Evolutionary conservation across 2,888 invertebrate species (phyloP).

Genomic region (Biston stratarius): DNA sequence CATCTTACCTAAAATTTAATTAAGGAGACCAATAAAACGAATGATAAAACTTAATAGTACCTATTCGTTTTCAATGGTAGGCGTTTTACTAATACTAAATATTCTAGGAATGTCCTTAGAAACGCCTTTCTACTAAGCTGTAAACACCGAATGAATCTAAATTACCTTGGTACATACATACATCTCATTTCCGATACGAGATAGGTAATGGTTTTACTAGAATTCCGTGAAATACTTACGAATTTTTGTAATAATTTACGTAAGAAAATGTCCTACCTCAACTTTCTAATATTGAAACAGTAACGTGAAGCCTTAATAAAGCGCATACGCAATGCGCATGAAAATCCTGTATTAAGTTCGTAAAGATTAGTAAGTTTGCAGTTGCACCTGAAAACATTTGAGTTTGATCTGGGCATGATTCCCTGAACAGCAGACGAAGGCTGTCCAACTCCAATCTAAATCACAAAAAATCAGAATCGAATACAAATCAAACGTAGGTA

Average conservation of each 20-base stretch:
- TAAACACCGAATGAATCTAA: constrained; percentile 10
- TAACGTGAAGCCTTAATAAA: too few species aligned
- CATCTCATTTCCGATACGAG: neutral
- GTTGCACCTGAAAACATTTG: too few species aligned
- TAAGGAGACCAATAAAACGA: neutral
- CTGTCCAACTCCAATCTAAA: neutral
- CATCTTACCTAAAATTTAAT: too few species aligned
- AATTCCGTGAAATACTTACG: constrained; percentile 1
- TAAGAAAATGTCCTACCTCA: too few species aligned
- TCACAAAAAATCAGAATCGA: neutral
- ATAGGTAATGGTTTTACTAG: neutral
- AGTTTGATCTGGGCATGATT: too few species aligned
- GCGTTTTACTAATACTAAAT: neutral
- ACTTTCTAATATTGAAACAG: too few species aligned
- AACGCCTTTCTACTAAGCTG: constrained; percentile 1
- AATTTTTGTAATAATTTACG: neutral
- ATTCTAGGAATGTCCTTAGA: neutral
- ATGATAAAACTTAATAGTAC: neutral
- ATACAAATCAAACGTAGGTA: neutral
- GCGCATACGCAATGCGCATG: too few species aligned
- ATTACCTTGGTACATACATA: neutral
- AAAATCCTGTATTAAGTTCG: too few species aligned
- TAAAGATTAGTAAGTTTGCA: too few species aligned
- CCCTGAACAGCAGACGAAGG: neutral
- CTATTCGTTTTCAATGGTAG: neutral